phyloP scores from a whole-genome alignment of 2,888 invertebrate species.

The Drosophila algonquin region DNA sequence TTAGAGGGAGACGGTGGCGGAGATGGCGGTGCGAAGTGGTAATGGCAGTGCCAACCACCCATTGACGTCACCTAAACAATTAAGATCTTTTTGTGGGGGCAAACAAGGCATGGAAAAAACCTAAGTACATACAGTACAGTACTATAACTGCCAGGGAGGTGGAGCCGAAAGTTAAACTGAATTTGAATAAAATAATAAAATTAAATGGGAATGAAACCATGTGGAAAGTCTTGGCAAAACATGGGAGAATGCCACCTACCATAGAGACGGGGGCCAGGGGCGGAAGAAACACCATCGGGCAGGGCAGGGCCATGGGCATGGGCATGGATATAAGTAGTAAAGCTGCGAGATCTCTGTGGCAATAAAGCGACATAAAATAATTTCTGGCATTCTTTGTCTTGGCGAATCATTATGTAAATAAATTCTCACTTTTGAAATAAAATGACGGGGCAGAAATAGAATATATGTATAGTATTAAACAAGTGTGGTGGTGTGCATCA shows the following conservation, averaged over 20 bases:
- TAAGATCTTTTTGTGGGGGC: slow-evolving; percentile 42
- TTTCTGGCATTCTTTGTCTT: slow-evolving; percentile 75
- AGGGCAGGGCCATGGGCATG: not conserved
- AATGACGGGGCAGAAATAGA: slow-evolving; percentile 66
- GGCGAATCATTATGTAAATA: slow-evolving; percentile 74
- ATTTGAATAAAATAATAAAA: slow-evolving; percentile 64
- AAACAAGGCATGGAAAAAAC: slow-evolving; percentile 65
- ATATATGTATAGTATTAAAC: slow-evolving; percentile 1
- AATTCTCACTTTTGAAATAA: slow-evolving; percentile 74
- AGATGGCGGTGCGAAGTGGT: slow-evolving; percentile 7
- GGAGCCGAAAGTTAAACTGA: slow-evolving; percentile 43
- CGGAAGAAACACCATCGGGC: not conserved
- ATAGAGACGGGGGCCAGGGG: slow-evolving; percentile 20
- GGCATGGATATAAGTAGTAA: slow-evolving; percentile 1
- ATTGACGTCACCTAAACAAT: slow-evolving; percentile 76
- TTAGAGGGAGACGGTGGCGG: slow-evolving; percentile 9
- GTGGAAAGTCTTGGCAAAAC: slow-evolving; percentile 62
- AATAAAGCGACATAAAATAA: slow-evolving; percentile 74
- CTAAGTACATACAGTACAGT: slow-evolving; percentile 34
- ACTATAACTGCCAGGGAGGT: slow-evolving; percentile 1
- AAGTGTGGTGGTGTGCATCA: slow-evolving; percentile 1
- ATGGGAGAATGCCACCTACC: slow-evolving; percentile 68
- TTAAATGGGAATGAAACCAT: slow-evolving; percentile 63
- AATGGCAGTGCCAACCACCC: slow-evolving; percentile 38
- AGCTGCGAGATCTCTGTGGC: slow-evolving; percentile 39